A percentile compares a stretch with the other conserved stretches of the same genome.
phyloP scores from a whole-genome alignment of 2,113 vertebrate species.

The Stegastes partitus region DNA sequence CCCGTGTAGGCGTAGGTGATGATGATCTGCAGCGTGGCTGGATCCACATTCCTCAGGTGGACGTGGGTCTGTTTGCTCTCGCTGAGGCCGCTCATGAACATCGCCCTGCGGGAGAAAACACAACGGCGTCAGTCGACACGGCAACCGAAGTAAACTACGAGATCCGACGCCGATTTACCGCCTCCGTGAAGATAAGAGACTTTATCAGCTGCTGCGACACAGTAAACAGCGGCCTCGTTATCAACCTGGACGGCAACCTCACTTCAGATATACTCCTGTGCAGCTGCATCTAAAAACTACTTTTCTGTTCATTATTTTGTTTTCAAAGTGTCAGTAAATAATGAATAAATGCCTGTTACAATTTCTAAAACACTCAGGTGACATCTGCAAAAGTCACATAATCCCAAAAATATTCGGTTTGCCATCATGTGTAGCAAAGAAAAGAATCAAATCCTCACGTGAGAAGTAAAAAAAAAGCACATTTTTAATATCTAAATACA shows the following conservation, averaged over 20 bases:
- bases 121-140: neutral
- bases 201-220: neutral
- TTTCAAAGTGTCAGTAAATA: too few species aligned
- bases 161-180: neutral
- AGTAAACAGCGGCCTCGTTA: neutral
- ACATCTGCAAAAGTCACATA: too few species aligned
- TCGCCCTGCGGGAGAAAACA: slow-evolving; percentile 86
- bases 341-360: too few species aligned
- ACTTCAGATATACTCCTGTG: neutral
- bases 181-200: neutral
- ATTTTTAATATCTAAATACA: too few species aligned
- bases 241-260: neutral
- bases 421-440: too few species aligned
- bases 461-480: too few species aligned
- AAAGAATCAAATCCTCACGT: too few species aligned
- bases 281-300: neutral
- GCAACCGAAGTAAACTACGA: neutral
- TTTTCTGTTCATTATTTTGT: too few species aligned
- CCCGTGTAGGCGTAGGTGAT: slow-evolving; percentile 98
- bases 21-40: slow-evolving; percentile 94
- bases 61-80: slow-evolving; percentile 98
- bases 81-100: slow-evolving; percentile 98
- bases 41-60: slow-evolving; percentile 95
- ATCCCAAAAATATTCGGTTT: too few species aligned
- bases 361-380: too few species aligned